Percentiles rank a stretch among this genome's conserved stretches.
phyloP scores from a whole-genome alignment of 2,113 vertebrate species.

The Parus major region DNA sequence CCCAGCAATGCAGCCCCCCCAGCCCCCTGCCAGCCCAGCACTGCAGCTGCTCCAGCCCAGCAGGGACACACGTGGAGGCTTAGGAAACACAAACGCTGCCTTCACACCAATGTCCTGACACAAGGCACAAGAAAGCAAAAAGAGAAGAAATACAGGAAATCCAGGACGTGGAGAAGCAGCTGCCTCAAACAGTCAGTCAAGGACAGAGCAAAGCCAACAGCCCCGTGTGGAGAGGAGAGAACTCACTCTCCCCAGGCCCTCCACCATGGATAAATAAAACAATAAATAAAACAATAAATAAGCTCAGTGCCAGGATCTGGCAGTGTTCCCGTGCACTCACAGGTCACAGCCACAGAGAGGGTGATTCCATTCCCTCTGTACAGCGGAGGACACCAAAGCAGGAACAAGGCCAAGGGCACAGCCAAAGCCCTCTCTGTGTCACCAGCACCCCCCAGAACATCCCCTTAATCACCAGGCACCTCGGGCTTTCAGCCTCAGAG shows the following conservation, averaged over 20 bases:
- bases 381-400: background rate
- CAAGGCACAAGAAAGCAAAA: background rate
- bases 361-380: background rate
- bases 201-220: background rate
- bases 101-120: background rate
- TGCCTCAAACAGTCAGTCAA: background rate
- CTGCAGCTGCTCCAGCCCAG: background rate
- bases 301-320: background rate
- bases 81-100: background rate
- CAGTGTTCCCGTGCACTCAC: accelerated
- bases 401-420: background rate
- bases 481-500: background rate
- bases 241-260: background rate
- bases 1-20: accelerated
- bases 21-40: background rate
- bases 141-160: background rate
- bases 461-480: background rate
- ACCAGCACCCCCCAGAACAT: background rate
- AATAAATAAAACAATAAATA: background rate
- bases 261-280: background rate
- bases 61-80: background rate
- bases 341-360: background rate
- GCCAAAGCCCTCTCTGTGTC: background rate
- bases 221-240: background rate
- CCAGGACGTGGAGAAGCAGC: background rate